Conservation (phyloP, 2,797 vertebrate genomes). For the Mallotus villosus region DNA sequence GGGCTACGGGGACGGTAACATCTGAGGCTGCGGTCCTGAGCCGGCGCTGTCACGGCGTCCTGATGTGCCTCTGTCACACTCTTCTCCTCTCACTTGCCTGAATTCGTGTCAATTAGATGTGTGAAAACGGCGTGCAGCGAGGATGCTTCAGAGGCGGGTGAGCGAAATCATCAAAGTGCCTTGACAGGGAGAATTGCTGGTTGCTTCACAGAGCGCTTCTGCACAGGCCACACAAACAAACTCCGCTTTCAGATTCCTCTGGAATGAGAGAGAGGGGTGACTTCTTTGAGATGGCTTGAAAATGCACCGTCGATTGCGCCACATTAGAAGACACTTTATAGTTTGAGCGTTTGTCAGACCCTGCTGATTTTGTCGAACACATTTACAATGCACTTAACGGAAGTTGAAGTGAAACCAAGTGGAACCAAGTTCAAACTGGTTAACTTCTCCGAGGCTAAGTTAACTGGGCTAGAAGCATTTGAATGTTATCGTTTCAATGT, state of each 20-base stretch:
- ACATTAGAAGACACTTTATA: neutral
- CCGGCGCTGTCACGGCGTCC: slow-evolving; percentile 42
- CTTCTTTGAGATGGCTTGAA: neutral
- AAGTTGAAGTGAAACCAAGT: too few relatives aligned
- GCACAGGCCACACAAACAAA: slow-evolving; percentile 17
- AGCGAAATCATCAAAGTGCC: slow-evolving; percentile 39
- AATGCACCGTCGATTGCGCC: neutral
- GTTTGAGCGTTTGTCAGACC: neutral
- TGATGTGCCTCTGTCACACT: slow-evolving; percentile 62
- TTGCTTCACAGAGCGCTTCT: slow-evolving; percentile 28
- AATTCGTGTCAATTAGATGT: slow-evolving; percentile 53
- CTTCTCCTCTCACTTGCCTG: slow-evolving; percentile 42
- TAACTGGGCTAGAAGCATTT: too few relatives aligned
- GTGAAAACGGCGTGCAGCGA: slow-evolving; percentile 40
- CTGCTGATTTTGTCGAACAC: too few relatives aligned
- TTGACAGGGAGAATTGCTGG: slow-evolving; percentile 38
- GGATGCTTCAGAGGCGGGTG: slow-evolving; percentile 31
- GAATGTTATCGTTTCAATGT: neutral
- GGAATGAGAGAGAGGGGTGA: neutral
- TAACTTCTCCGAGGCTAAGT: too few relatives aligned
- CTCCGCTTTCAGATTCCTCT: slow-evolving; percentile 6
- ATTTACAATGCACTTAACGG: too few relatives aligned
- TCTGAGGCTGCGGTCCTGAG: slow-evolving; percentile 42
- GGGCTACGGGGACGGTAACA: slow-evolving; percentile 28
- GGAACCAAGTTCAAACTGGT: too few relatives aligned